Conservation (phyloP, 2,113 vertebrate species). For the Cheirogaleus medius region DNA sequence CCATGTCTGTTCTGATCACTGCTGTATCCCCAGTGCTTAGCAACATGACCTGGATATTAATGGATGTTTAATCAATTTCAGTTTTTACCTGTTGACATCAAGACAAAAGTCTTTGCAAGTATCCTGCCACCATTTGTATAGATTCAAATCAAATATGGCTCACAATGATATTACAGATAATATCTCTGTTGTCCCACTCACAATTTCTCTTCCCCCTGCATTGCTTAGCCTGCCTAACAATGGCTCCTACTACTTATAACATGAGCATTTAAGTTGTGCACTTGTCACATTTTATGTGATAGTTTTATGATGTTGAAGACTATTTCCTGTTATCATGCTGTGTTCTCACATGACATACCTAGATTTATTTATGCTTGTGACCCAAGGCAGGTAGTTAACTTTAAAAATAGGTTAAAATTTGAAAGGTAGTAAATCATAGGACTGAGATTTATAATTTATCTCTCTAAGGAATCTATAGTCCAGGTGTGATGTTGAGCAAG, state of each 20-base stretch:
- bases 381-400: slow-evolving; percentile 57
- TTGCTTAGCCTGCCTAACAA: slow-evolving; percentile 23
- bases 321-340: slow-evolving; percentile 48
- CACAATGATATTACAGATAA: background rate
- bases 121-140: background rate
- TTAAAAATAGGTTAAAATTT: slow-evolving; percentile 68
- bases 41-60: background rate
- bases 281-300: slow-evolving; percentile 41
- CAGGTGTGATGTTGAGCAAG: background rate
- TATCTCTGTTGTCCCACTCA: background rate
- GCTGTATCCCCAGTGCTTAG: background rate
- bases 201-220: background rate
- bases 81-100: background rate
- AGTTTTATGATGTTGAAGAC: slow-evolving; percentile 49
- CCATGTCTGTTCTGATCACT: background rate
- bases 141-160: background rate
- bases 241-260: background rate
- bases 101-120: background rate
- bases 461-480: slow-evolving; percentile 5
- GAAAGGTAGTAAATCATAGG: slow-evolving; percentile 39
- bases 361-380: slow-evolving; percentile 55
- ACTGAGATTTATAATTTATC: slow-evolving; percentile 34
- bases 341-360: slow-evolving; percentile 36
- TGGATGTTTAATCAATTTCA: background rate
- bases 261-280: background rate